Base-by-base conservation (phyloP, 2,113 vertebrate species). In the Garra rufa region DNA sequence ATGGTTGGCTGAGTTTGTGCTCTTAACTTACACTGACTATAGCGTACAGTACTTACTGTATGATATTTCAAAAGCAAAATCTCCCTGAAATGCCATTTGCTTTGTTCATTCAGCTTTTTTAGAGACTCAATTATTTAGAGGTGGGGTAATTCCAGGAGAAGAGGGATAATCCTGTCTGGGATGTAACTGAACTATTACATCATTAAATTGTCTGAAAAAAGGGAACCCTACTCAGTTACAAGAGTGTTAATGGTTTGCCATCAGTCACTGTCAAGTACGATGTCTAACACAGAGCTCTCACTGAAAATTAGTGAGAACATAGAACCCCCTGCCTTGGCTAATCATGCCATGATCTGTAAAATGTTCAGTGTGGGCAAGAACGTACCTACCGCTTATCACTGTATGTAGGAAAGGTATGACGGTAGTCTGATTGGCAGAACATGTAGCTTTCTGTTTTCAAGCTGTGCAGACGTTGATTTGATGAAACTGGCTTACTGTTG, bases 371-470 rank as follows among this genome's bases (percentile, higher is more conserved):
- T 52, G 79, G 79, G 19, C 21, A 52, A 70, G 11, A 24, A 81
- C 1, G 15, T n/a, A 81, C 52, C 59, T 14, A 80, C 14, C 61
- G 30, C 43, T 80, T 80, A 48, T 80, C 77, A 19, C 77, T 75
- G 73, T 75, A 28, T 67, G 77, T 46, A 65, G 77, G 77, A 63
- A 65, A 44, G 77, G 76, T 79, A 59, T 44, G 41, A 46, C 26
- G 41, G 76, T 26, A 17, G 55, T 79, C 38, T 80, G 77, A 80
- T 80, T 80, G 77, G 59, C 43, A 80, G 24, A 83, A 57, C 13
- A 61, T 43, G 30, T 57, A n/a, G 17, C 19, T 57, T 77, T 34
- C 75, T 77, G 77, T 65, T 67, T 80, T 80, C 77, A 67, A 67
- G 59, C 77, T 80, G 77, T 80, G 59, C 24, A 46, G 41, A 48